Conservation (phyloP, 2,888 invertebrate genomes). For the Habroteleia sp. region DNA sequence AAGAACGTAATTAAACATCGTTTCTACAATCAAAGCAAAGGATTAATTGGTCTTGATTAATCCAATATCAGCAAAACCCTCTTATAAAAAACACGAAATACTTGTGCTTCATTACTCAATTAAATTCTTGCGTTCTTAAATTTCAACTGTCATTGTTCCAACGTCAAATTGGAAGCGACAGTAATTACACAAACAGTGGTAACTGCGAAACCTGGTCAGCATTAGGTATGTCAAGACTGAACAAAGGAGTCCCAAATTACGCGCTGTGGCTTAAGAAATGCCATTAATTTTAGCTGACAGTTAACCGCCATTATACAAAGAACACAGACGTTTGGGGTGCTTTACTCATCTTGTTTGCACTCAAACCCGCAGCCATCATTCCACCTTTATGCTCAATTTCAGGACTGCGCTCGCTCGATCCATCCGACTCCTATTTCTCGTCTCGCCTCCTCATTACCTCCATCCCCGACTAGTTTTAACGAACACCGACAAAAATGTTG, state of each 20-base stretch:
- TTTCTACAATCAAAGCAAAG: no score
- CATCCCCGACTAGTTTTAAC: not conserved
- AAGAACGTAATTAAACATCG: no score
- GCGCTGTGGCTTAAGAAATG: slow-evolving; percentile 12
- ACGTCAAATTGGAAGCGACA: no score
- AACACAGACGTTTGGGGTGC: slow-evolving; percentile 3
- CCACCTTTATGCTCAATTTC: slow-evolving; percentile 18
- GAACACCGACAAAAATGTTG: not conserved
- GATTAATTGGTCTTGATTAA: no score
- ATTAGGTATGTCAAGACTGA: not conserved
- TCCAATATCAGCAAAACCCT: no score
- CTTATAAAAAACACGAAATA: no score
- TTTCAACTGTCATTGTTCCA: no score
- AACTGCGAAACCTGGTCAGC: slow-evolving; percentile 3
- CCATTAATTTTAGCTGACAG: slow-evolving; percentile 34
- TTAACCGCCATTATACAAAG: slow-evolving; percentile 20
- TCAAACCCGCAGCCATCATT: slow-evolving; percentile 5
- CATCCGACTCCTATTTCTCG: slow-evolving; percentile 1
- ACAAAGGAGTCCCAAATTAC: slow-evolving; percentile 18
- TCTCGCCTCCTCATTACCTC: slow-evolving; percentile 3
- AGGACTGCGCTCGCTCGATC: not conserved
- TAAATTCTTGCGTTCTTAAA: no score
- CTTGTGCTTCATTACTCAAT: no score
- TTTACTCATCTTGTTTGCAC: slow-evolving; percentile 18
- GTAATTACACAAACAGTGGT: not conserved